These are phyloP conservation scores for Ianthella basta DNA, from an alignment of 37 sponge, comb jelly and placozoan species.

Conservation along the genomic window DNA sequence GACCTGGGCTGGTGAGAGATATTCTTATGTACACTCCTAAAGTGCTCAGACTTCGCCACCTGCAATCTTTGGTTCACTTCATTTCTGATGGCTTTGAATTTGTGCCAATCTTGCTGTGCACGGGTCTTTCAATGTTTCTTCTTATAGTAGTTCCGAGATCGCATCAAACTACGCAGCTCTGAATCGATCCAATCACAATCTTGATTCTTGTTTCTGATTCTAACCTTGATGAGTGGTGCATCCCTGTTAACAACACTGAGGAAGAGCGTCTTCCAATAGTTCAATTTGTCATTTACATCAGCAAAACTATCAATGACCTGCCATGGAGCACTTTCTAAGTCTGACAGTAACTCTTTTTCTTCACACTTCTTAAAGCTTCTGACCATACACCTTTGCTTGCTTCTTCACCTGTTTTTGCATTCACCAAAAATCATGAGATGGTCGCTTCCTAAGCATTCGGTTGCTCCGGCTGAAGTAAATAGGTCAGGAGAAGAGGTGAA, in stretches of 20 bases:
- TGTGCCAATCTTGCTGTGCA: constrained; percentile 2
- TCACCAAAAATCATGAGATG: constrained; percentile 9
- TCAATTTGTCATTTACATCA: not conserved
- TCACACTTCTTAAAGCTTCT: constrained; percentile 6
- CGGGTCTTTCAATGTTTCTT: too few relatives aligned
- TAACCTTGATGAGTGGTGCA: too few relatives aligned
- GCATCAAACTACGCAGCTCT: too few relatives aligned
- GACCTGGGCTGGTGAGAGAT: not conserved
- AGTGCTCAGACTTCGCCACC: constrained; percentile 2
- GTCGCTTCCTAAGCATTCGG: not conserved
- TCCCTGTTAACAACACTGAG: not conserved
- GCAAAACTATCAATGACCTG: not conserved
- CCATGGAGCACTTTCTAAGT: constrained; percentile 6
- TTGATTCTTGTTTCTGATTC: too few relatives aligned
- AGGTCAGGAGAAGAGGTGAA: not conserved
- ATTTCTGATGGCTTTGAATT: constrained; percentile 5
- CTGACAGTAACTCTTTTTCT: not conserved
- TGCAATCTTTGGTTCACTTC: constrained; percentile 1
- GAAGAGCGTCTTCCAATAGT: not conserved
- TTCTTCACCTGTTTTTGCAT: not conserved
- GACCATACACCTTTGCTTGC: not conserved
- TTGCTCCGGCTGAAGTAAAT: not conserved
- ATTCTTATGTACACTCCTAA: not conserved
- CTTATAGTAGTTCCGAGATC: too few relatives aligned
- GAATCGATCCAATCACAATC: too few relatives aligned